Percentiles rank a stretch among this genome's conserved stretches.
Conservation (phyloP, 2,888 invertebrate species). For the Lydus trimaculatus region DNA sequence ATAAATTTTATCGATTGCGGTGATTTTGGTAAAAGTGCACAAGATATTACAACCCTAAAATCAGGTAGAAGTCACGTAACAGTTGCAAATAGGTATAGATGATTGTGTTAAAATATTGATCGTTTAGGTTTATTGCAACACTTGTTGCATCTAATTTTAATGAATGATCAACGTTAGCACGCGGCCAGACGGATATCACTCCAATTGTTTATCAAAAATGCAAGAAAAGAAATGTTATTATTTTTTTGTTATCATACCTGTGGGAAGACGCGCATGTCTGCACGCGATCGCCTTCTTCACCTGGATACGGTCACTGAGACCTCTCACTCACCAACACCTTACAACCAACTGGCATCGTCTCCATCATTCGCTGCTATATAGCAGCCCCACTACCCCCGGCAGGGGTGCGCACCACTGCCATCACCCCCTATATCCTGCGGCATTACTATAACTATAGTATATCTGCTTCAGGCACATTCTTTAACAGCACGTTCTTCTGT, state of each 20-base stretch:
- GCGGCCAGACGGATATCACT: not conserved
- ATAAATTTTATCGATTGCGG: not conserved
- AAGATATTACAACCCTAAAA: not conserved
- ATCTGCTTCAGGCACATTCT: slow-evolving; percentile 17
- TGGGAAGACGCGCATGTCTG: slow-evolving; percentile 50
- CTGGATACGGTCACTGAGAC: slow-evolving; percentile 44
- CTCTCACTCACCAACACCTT: slow-evolving; percentile 45
- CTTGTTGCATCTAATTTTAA: not conserved
- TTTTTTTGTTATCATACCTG: slow-evolving; percentile 44
- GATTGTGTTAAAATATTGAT: slow-evolving; percentile 20
- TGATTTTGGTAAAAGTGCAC: not conserved
- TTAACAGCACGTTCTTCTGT: slow-evolving; percentile 25
- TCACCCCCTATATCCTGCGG: slow-evolving; percentile 17
- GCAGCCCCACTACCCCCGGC: slow-evolving; percentile 47
- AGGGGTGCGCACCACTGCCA: slow-evolving; percentile 48
- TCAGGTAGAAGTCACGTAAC: slow-evolving; percentile 39
- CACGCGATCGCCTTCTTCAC: slow-evolving; percentile 44
- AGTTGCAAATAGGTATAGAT: slow-evolving; percentile 40
- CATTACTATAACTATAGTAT: too few species aligned
- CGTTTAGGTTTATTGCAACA: not conserved
- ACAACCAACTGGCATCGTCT: slow-evolving; percentile 45
- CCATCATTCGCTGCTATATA: slow-evolving; percentile 50
- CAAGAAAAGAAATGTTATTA: not conserved
- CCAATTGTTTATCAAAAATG: not conserved
- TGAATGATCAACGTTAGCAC: not conserved